Base-by-base conservation (phyloP, 1,140 invertebrate genomes). In the Drosophila elegans region DNA sequence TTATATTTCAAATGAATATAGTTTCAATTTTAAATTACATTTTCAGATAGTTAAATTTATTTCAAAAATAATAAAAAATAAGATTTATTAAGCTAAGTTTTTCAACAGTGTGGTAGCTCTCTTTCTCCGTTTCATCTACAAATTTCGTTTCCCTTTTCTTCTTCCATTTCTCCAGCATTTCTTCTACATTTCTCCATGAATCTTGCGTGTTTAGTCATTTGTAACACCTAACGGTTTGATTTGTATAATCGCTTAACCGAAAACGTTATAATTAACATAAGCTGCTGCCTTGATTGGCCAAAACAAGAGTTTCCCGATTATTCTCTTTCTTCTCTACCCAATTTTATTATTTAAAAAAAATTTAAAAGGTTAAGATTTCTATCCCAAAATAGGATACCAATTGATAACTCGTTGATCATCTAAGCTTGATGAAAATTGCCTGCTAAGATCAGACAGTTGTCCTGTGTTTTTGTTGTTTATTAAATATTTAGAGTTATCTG, bases 171-270 rank as follows among this genome's bases (percentile, higher is more conserved):
- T 25, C 12, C 0, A 9, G 21, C 29, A 2, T 25, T 16, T 27
- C 39, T 36, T 7, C 29, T 7, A 11, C 46, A 34, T 41, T 3
- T 27, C 25, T 12, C 6, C 16, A 10, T 6, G 9, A 13, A 12
- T 45, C 36, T 75, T 64, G 81, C 82, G 81, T 84, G 81, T 69
- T 85, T 74, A 78, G 73, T 86, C 66, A 81, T 84, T 85, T 86
- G 81, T 86, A 86, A 85, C 81, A 85, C 81, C 81, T 81, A 86
- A 85, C 81, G 82, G 81, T 86, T 62, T 54, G 63, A 86, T 85
- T 77, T 77, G 54, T 81, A 78, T 66, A 86, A 86, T 86, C 82
- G 71, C 68, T 86, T 74, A 62, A 44, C 42, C 60, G 38, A 85
- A 79, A 71, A 74, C 78, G 78, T 63, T 78, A 78, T 74, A 63